Evolutionary conservation across 2,888 invertebrate species (phyloP), one percentile per base, ranked within the genome.

Genomic region (Clostera curtula): DNA sequence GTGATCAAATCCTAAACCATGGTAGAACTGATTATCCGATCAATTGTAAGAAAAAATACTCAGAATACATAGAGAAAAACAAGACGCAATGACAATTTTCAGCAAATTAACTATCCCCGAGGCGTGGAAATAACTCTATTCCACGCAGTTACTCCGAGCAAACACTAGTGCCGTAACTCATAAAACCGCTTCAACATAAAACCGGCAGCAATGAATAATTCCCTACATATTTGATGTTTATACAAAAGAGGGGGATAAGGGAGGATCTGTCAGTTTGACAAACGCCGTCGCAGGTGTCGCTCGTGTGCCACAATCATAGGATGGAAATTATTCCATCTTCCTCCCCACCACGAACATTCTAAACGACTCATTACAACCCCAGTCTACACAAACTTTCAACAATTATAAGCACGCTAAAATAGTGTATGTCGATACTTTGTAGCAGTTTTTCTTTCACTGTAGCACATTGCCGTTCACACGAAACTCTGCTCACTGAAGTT

Each of bases 221-320:
- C 49, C 40, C 49, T 49, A 53, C 60, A 57, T 52, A 58, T 58
- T 58, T 57, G 58, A 57, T 60, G 56, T 53, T 49, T 58, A 48
- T 49, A 52, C 44, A 57, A 59, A 56, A 55, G 57, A 31, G 24
- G 43, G 40, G 47, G n/a, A n/a, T n/a, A n/a, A n/a, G 37, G 49
- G 33, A 36, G 35, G 35, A 42, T 38, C 53, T 56, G 57, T 58
- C 61, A 62, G 46, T 43, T 46, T 61, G 66, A 59, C 54, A 57
- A 54, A 56, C 48, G 43, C 36, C 40, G 61, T 37, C 61, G 31
- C 64, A 65, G 64, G 62, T 65, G 64, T 43, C 42, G 43, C 44
- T 32, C 29, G 46, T 41, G 49, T 40, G 49, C 46, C 49, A 45
- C 61, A 65, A 65, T 65, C 66, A 58, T 48, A 43, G 44, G 49